These are phyloP conservation scores for Phallusia fumigata DNA, from an alignment of 23 tunicate species.

Conservation along the genomic window DNA sequence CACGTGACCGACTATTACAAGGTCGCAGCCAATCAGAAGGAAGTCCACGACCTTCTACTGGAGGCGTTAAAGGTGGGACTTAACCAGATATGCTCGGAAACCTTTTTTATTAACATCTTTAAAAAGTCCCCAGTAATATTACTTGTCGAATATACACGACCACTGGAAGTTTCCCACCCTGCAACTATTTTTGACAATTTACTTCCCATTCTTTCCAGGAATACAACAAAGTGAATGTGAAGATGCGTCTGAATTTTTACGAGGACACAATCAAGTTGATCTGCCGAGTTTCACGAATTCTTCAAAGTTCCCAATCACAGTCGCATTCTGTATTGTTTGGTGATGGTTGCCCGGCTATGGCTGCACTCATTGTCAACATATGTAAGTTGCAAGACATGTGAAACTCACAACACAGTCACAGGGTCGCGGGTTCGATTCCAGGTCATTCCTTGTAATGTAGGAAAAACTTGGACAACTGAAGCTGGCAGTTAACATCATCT, in stretches of 20 bases:
- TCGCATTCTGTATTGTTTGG: constrained; percentile 78
- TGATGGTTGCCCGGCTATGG: constrained; percentile 74
- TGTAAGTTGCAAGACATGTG: constrained; percentile 30
- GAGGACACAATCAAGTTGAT: constrained; percentile 63
- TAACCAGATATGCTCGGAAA: no score
- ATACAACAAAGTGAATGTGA: constrained; percentile 87
- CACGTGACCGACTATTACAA: constrained; percentile 65
- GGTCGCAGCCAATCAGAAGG: constrained; percentile 34
- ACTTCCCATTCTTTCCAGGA: constrained; percentile 52
- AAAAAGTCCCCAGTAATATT: no score
- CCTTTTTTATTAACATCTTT: no score
- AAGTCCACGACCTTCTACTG: constrained; percentile 60
- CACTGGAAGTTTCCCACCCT: no score
- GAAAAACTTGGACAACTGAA: background rate
- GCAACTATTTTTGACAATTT: background rate
- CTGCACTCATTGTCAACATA: constrained; percentile 50
- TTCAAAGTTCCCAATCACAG: constrained; percentile 59
- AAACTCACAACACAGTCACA: no score
- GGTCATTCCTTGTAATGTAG: background rate
- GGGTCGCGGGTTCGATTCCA: background rate
- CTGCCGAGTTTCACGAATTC: constrained; percentile 62
- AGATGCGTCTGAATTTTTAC: constrained; percentile 69
- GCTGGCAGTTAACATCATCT: no score
- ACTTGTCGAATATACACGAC: no score
- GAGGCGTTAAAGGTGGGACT: constrained; percentile 88